Evolutionary conservation across 2,797 vertebrate species (phyloP).

Genomic region (Brachyalestes nurse): DNA sequence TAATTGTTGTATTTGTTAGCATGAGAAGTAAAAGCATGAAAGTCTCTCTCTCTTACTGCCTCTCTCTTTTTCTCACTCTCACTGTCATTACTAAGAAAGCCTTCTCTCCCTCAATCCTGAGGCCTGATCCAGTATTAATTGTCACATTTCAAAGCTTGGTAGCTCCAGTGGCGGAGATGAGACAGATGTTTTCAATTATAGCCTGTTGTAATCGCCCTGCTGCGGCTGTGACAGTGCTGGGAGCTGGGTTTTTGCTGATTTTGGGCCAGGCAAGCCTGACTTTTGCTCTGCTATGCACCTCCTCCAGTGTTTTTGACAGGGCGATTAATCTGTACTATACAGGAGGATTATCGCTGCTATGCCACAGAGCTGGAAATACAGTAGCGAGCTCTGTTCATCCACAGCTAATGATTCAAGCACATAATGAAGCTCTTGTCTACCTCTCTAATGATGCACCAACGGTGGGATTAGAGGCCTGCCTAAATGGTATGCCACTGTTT

Average conservation of each 20-base stretch:
- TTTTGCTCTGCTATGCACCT: background rate
- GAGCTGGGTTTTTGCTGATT: background rate
- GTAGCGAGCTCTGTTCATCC: conserved; percentile 7
- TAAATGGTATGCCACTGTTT: conserved; percentile 12
- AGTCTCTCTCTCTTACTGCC: background rate
- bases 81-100: background rate
- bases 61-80: conserved; percentile 3
- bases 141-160: conserved; percentile 12
- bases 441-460: conserved; percentile 9
- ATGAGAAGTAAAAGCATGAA: background rate
- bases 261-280: background rate
- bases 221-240: background rate
- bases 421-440: conserved; percentile 36
- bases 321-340: conserved; percentile 22
- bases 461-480: conserved; percentile 12
- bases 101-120: background rate
- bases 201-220: background rate
- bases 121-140: conserved; percentile 11
- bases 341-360: conserved; percentile 25
- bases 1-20: background rate
- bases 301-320: conserved; percentile 22
- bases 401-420: conserved; percentile 10
- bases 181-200: conserved; percentile 19
- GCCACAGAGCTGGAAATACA: conserved; percentile 13
- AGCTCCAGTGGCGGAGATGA: background rate